A percentile compares a stretch with the other conserved stretches of the same genome.
Conservation (phyloP, 2,888 invertebrate species). For the Drosophila neonasuta region DNA sequence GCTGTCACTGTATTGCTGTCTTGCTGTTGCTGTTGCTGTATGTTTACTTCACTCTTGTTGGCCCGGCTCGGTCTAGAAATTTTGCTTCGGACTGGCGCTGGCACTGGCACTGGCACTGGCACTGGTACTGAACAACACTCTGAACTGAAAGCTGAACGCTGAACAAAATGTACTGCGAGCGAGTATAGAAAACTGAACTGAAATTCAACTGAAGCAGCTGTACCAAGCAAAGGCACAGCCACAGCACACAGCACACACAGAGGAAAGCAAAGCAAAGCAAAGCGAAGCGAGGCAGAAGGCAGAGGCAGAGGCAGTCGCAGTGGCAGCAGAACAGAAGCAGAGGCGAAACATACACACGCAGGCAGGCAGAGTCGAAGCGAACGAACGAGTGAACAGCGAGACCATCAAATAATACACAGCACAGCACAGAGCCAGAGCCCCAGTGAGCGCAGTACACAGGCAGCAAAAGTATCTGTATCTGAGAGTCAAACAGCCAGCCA, state of each 20-base stretch:
- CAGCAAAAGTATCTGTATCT: conserved; percentile 75
- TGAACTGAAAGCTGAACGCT: conserved; percentile 53
- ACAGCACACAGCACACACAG: conserved; percentile 28
- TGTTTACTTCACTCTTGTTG: conserved; percentile 58
- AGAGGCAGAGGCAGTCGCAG: conserved; percentile 13
- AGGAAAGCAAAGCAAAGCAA: conserved; percentile 63
- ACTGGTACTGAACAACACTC: conserved; percentile 49
- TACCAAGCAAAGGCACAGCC: conserved; percentile 69
- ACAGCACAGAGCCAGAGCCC: conserved; percentile 56
- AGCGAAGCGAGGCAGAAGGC: conserved; percentile 27
- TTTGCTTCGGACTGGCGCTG: conserved; percentile 55
- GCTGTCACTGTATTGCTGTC: conserved; percentile 46
- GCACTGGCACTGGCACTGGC: conserved; percentile 46
- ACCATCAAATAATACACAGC: conserved; percentile 73
- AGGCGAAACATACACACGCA: conserved; percentile 43
- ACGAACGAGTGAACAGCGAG: conserved; percentile 74
- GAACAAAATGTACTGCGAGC: conserved; percentile 75
- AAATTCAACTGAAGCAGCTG: conserved; percentile 78
- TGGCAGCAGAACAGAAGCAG: conserved; percentile 57
- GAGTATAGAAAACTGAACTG: conserved; percentile 78
- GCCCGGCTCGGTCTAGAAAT: conserved; percentile 54
- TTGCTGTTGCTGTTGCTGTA: conserved; percentile 26
- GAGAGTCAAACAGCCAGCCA: conserved; percentile 62
- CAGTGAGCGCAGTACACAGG: conserved; percentile 64
- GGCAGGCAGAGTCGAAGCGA: conserved; percentile 27